phyloP scores from a whole-genome alignment of 53 echinoderm and acorn worm species.

The Astropecten irregularis region DNA sequence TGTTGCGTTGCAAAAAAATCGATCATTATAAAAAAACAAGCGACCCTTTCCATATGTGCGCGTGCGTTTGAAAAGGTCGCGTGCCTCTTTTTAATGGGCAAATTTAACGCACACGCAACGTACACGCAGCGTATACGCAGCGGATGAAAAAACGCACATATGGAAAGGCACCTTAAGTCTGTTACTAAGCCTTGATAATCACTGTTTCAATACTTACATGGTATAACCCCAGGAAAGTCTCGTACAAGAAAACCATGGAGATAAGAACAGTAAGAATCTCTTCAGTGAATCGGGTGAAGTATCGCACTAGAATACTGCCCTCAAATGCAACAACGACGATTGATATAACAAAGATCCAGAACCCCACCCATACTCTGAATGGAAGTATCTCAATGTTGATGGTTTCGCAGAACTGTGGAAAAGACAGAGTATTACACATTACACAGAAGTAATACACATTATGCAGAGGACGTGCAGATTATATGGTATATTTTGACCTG shows the following conservation, averaged over 20 bases:
- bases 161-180: no score
- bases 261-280: conserved; percentile 82
- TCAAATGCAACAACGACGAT: conserved; percentile 75
- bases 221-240: conserved; percentile 75
- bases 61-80: no score
- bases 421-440: neutral
- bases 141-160: no score
- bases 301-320: conserved; percentile 79
- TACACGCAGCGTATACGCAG: no score
- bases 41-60: no score
- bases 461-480: no score
- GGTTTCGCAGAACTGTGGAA: conserved; percentile 70
- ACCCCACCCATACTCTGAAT: conserved; percentile 77
- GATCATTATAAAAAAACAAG: no score
- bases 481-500: no score
- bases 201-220: conserved; percentile 65
- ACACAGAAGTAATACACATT: neutral
- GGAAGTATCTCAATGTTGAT: conserved; percentile 69
- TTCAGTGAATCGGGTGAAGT: conserved; percentile 87
- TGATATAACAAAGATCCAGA: conserved; percentile 81
- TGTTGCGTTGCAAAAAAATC: no score
- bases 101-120: no score
- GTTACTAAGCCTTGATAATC: no score
- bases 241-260: conserved; percentile 81
- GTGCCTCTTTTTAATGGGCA: no score